These are phyloP conservation scores for Rhabdomys dilectus DNA, from an alignment of 2,113 vertebrate genomes.

Conservation along the genomic window DNA sequence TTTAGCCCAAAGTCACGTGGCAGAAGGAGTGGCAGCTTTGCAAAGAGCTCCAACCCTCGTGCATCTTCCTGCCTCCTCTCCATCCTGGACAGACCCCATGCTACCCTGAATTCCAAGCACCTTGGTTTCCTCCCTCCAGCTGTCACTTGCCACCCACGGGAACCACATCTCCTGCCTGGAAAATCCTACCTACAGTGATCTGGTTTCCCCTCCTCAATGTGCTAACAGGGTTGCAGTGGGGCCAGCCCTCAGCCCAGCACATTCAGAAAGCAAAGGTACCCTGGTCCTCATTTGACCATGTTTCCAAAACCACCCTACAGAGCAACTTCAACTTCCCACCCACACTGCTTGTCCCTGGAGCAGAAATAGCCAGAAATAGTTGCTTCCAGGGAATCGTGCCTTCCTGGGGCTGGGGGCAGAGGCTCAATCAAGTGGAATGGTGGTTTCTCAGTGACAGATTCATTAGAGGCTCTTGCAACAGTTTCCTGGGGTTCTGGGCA, in stretches of 20 bases:
- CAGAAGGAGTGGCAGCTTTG: not conserved
- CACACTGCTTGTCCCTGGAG: slow-evolving; percentile 57
- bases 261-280: slow-evolving; percentile 32
- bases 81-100: not conserved
- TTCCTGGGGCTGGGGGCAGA: not conserved
- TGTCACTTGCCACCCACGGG: not conserved
- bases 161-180: not conserved
- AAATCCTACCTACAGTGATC: not conserved
- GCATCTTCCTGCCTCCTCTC: not conserved
- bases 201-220: not conserved
- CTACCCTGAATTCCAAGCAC: not conserved
- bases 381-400: slow-evolving; percentile 56
- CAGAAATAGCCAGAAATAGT: slow-evolving; percentile 76
- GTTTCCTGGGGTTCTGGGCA: not conserved
- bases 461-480: not conserved
- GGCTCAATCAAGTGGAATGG: slow-evolving; percentile 10
- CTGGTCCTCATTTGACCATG: not conserved
- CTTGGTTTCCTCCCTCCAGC: not conserved
- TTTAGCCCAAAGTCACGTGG: not conserved
- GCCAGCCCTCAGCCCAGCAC: not conserved
- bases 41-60: not conserved
- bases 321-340: slow-evolving; percentile 63
- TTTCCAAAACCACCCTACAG: slow-evolving; percentile 41
- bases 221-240: not conserved
- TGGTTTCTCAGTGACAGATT: slow-evolving; percentile 12